Conservation (phyloP, 30 jellyfish, hydroid and myxozoan species). For the Hydractinia symbiolongicarpus region DNA sequence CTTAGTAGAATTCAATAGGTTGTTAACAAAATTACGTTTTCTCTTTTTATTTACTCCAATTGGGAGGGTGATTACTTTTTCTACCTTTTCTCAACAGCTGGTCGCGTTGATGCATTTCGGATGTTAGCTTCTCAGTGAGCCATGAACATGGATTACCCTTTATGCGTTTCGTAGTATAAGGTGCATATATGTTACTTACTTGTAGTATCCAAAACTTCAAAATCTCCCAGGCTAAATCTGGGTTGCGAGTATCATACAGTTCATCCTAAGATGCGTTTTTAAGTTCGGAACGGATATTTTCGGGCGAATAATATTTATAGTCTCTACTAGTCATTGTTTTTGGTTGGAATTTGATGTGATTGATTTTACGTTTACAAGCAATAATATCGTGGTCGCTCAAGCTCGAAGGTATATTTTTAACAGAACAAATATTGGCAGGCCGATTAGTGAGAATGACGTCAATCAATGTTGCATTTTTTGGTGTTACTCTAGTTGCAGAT, state of each 20-base stretch:
- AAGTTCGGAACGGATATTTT: no score
- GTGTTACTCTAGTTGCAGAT: background rate
- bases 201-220: background rate
- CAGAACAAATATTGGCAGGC: background rate
- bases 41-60: conserved; percentile 2
- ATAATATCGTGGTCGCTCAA: conserved; percentile 1
- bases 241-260: background rate
- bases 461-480: background rate
- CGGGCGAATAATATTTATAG: no score
- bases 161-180: background rate
- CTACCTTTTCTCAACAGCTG: background rate
- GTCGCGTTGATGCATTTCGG: no score
- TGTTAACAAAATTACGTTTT: background rate
- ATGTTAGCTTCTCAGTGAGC: no score
- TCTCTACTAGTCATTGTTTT: no score
- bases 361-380: background rate
- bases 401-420: background rate
- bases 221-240: background rate
- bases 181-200: background rate
- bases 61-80: background rate
- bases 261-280: background rate
- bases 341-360: background rate
- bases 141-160: background rate
- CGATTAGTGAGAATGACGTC: conserved; percentile 5
- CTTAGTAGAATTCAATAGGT: background rate